Conservation (phyloP, 1,140 invertebrate genomes). For the Euglossa dilemma region DNA sequence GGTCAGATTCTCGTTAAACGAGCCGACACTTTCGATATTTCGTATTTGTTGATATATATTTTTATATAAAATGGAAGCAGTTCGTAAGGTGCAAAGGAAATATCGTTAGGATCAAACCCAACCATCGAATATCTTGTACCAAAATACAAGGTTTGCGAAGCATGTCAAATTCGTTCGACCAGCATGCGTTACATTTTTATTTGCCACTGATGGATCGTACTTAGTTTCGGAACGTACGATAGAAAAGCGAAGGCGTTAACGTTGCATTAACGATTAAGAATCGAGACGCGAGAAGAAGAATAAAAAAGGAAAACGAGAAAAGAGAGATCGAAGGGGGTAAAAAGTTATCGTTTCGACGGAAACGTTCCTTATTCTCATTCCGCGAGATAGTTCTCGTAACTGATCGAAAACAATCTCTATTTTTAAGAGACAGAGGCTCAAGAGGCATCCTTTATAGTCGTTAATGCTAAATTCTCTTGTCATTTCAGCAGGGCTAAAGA, state of each 20-base stretch:
- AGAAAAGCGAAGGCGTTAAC: no score
- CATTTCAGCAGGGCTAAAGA: neutral
- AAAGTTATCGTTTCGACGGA: conserved; percentile 7
- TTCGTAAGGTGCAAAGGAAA: conserved; percentile 1
- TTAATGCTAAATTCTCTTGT: neutral
- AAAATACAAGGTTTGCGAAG: neutral
- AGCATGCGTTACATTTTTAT: conserved; percentile 4
- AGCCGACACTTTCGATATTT: neutral
- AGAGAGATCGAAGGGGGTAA: neutral
- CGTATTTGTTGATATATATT: neutral
- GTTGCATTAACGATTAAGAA: neutral
- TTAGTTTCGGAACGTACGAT: conserved; percentile 20
- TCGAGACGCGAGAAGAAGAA: neutral
- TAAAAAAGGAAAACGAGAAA: neutral
- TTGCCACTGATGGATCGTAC: conserved; percentile 43
- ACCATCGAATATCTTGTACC: neutral
- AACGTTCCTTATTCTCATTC: conserved; percentile 54
- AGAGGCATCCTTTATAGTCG: neutral
- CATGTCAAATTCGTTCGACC: neutral
- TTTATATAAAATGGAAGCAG: neutral
- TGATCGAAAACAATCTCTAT: conserved; percentile 1
- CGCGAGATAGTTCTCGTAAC: neutral
- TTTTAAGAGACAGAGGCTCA: neutral
- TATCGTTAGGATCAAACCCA: neutral
- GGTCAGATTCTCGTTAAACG: neutral